These are phyloP conservation scores for Acanthococcus lagerstroemiae DNA, from an alignment of 2,888 invertebrate genomes.

Conservation along the genomic window DNA sequence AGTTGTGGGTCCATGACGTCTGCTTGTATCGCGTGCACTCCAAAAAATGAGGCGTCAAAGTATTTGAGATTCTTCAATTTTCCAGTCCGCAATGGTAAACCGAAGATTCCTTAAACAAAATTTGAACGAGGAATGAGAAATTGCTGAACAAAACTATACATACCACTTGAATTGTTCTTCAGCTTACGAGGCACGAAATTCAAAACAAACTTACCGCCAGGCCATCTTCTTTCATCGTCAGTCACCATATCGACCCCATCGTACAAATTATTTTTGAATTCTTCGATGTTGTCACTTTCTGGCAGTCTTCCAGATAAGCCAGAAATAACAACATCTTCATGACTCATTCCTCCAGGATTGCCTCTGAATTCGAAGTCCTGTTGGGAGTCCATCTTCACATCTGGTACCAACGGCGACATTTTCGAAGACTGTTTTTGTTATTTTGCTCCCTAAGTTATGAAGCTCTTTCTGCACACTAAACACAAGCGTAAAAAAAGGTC, in stretches of 20 bases:
- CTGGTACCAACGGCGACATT: conserved; percentile 33
- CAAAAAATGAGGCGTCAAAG: conserved; percentile 84
- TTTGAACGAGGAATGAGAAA: not conserved
- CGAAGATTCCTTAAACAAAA: conserved; percentile 55
- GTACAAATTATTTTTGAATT: conserved; percentile 84
- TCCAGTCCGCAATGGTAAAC: conserved; percentile 67
- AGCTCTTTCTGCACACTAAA: too few species aligned
- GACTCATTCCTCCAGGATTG: conserved; percentile 20
- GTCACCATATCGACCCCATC: conserved; percentile 87
- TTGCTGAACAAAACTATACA: not conserved
- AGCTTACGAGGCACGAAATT: not conserved
- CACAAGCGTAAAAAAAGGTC: too few species aligned
- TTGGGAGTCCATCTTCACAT: conserved; percentile 19
- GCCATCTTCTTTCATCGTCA: conserved; percentile 83
- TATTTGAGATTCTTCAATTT: conserved; percentile 68
- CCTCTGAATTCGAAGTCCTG: conserved; percentile 1
- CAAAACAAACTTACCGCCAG: conserved; percentile 48
- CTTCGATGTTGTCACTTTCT: conserved; percentile 79
- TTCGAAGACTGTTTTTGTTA: too few species aligned
- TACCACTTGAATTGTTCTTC: too few species aligned
- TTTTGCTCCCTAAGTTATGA: too few species aligned
- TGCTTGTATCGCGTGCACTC: conserved; percentile 84
- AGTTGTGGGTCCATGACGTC: conserved; percentile 88
- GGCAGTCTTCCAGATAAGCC: conserved; percentile 79
- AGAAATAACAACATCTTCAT: conserved; percentile 65